Evolutionary conservation across 2,113 vertebrate genomes (phyloP).

Genomic region (Ariopsis seemanni): DNA sequence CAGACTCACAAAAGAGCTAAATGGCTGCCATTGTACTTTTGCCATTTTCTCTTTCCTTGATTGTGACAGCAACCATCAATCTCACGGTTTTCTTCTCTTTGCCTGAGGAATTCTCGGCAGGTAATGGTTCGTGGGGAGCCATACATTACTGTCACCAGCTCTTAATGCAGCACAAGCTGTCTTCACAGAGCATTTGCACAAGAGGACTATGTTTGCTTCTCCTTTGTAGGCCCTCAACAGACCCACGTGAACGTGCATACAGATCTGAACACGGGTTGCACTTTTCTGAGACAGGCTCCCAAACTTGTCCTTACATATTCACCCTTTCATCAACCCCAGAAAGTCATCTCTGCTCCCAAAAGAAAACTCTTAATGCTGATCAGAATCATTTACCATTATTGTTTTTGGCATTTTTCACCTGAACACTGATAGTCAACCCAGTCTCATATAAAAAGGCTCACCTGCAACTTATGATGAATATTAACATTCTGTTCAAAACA

Average conservation of each 20-base stretch:
- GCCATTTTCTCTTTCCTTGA: constrained; percentile 10
- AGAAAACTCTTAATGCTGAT: neutral
- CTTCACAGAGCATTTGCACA: constrained; percentile 54
- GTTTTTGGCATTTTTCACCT: neutral
- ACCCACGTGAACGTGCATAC: constrained; percentile 72
- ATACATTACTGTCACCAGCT: constrained; percentile 66
- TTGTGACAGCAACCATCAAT: constrained; percentile 32
- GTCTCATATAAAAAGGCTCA: neutral
- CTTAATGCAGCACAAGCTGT: constrained; percentile 50
- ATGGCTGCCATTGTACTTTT: neutral
- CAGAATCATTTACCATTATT: neutral
- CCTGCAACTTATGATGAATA: too few relatives aligned
- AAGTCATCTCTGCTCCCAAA: neutral
- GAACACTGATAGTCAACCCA: neutral
- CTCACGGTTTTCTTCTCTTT: constrained; percentile 59
- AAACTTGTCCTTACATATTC: constrained; percentile 8
- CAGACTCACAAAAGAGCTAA: neutral
- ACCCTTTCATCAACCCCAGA: neutral
- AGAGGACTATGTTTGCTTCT: constrained; percentile 63
- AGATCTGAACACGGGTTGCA: constrained; percentile 61
- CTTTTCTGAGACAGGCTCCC: constrained; percentile 21
- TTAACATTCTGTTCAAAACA: too few relatives aligned
- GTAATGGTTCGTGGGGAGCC: constrained; percentile 61
- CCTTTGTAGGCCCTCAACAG: constrained; percentile 57
- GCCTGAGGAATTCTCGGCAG: constrained; percentile 58